Conservation (phyloP, 2,888 invertebrate species). For the Thysanoteuthis rhombus region DNA sequence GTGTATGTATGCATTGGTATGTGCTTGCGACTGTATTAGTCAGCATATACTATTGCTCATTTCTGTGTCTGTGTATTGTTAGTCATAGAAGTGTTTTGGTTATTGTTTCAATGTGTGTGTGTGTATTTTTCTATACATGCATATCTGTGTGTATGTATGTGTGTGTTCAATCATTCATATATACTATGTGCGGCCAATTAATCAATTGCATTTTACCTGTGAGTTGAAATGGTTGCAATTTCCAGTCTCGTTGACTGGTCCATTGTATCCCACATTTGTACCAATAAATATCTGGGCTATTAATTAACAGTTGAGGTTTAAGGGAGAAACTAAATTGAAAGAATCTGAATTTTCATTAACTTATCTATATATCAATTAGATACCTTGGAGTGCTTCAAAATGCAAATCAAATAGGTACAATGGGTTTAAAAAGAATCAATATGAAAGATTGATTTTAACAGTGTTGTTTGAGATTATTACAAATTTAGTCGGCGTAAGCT, state of each 20-base stretch:
- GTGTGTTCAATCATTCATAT: background rate
- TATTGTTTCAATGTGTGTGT: slow-evolving; percentile 33
- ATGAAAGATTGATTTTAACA: no score
- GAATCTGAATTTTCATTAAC: no score
- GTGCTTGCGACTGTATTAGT: background rate
- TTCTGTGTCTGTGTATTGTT: slow-evolving; percentile 27
- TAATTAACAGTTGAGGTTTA: no score
- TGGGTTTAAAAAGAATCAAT: no score
- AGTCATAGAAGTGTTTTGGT: slow-evolving; percentile 31
- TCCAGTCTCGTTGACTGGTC: slow-evolving; percentile 39
- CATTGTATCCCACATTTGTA: background rate
- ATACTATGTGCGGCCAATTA: background rate
- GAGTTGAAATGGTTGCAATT: slow-evolving; percentile 35
- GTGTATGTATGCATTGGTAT: background rate
- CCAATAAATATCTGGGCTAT: no score
- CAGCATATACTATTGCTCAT: background rate
- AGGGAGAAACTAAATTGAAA: no score
- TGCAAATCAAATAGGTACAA: no score
- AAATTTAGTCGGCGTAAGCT: no score
- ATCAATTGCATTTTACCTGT: background rate
- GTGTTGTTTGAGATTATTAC: no score
- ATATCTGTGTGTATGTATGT: background rate
- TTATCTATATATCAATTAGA: no score
- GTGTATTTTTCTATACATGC: slow-evolving; percentile 16
- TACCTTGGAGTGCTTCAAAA: no score